Evolutionary conservation across 2,113 vertebrate species (phyloP), one percentile per base, ranked within the genome.

Genomic region (Microtus richardsoni): DNA sequence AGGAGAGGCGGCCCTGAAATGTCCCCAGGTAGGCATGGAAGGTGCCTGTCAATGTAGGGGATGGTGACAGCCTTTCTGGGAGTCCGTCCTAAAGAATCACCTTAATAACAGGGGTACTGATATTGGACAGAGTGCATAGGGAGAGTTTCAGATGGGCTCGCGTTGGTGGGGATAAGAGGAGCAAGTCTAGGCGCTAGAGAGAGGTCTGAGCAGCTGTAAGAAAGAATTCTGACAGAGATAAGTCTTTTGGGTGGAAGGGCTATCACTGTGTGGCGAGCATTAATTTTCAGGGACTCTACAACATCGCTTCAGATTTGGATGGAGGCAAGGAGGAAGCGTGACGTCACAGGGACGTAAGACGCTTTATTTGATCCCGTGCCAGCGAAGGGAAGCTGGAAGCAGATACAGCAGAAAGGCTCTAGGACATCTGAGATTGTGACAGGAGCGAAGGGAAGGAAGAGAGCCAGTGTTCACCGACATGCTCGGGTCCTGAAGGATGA

Each of bases 11-110:
- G 73, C 49, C 5, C 13, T 64, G n/a, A 68, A 60, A 47, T 33
- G 7, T 39, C 26, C 22, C 79, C 26, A 71, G 47, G 19, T 7
- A 30, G 54, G 58, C 33, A 5, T 19, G 8, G 52, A 62, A 47
- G 66, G 44, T 39, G 62, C 54, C 39, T 17, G 16, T 58, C 30
- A 78, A 71, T 36, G 54, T 26, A 58, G 70, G 77, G 89, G 78
- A 14, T 33, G 10, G 36, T 9, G 5, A 26, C 44, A 49, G 13
- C 39, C 13, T 95, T 86, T 83, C 41, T 71, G 49, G 58, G 58
- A 95, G n/a, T 88, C 47, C 94, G 41, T 49, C 64, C 64, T n/a
- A 58, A 66, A 80, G 77, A 84, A 74, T 62, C 52, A 93, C 28
- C 36, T 52, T 91, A 74, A 83, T 47, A 89, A 49, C n/a, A 75